Evolutionary conservation across 1,140 invertebrate genomes (phyloP).

Genomic region (Drosophila navojoa): DNA sequence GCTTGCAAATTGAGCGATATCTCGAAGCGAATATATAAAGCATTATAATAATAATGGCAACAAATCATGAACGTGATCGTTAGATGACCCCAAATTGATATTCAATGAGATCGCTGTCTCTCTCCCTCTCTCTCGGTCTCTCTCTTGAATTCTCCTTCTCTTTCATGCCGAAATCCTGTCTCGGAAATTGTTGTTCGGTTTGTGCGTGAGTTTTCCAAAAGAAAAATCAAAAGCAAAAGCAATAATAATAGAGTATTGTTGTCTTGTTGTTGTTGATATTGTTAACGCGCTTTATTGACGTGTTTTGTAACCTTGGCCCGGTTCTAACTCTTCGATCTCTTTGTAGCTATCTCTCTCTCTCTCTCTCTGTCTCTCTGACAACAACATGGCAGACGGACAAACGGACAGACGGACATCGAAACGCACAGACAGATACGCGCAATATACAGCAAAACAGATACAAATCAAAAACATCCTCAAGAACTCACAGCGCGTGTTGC

Average conservation of each 20-base stretch:
- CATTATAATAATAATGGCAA: slow-evolving; percentile 36
- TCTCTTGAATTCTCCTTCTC: background rate
- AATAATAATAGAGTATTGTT: slow-evolving; percentile 33
- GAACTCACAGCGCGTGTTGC: slow-evolving; percentile 62
- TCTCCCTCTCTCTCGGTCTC: background rate
- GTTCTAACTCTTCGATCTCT: slow-evolving; percentile 59
- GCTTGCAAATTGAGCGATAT: slow-evolving; percentile 58
- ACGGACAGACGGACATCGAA: slow-evolving; percentile 19
- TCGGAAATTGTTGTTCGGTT: slow-evolving; percentile 27
- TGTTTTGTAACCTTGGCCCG: slow-evolving; percentile 83
- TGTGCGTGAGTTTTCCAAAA: slow-evolving; percentile 31
- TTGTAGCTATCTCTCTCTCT: too few species aligned
- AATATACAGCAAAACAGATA: slow-evolving; percentile 52
- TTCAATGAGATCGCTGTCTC: slow-evolving; percentile 9
- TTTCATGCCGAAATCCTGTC: slow-evolving; percentile 36
- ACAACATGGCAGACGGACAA: slow-evolving; percentile 21
- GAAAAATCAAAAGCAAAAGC: slow-evolving; percentile 19
- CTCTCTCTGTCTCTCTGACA: background rate
- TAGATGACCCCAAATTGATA: slow-evolving; percentile 58
- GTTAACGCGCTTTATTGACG: slow-evolving; percentile 79
- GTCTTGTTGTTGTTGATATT: slow-evolving; percentile 35
- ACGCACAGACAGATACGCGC: slow-evolving; percentile 31
- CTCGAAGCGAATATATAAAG: slow-evolving; percentile 45
- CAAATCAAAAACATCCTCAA: slow-evolving; percentile 79
- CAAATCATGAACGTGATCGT: slow-evolving; percentile 57